A percentile compares a stretch with the other conserved stretches of the same genome.
Evolutionary conservation across 2,888 invertebrate species (phyloP).

Genomic region (Coenonympha glycerion): DNA sequence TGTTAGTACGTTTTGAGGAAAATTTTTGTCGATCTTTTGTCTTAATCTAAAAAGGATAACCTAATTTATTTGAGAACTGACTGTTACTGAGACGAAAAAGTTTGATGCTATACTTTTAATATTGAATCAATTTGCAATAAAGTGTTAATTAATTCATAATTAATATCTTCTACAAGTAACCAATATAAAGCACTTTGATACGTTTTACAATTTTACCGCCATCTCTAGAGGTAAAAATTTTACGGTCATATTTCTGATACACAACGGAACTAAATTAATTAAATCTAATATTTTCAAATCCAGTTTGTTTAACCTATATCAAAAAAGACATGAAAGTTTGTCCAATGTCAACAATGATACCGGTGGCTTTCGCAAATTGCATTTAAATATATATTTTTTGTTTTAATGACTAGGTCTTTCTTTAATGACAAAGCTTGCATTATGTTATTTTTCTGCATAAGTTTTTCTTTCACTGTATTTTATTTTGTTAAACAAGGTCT

Average conservation of each 20-base stretch:
- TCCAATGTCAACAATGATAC: constrained; percentile 8
- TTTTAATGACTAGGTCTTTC: constrained; percentile 8
- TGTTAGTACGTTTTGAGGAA: neutral
- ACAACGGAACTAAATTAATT: neutral
- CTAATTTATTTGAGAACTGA: neutral
- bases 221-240: too few relatives aligned
- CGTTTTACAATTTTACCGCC: too few relatives aligned
- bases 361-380: constrained; percentile 6
- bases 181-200: too few relatives aligned
- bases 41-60: neutral
- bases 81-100: neutral
- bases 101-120: too few relatives aligned
- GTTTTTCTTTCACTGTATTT: constrained; percentile 7
- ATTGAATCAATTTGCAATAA: too few relatives aligned
- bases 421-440: constrained; percentile 9
- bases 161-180: too few relatives aligned
- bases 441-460: constrained; percentile 10
- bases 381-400: too few relatives aligned
- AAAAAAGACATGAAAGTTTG: constrained; percentile 7
- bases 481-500: constrained; percentile 2
- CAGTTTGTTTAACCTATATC: neutral
- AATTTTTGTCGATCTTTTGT: neutral
- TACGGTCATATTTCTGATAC: too few relatives aligned
- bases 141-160: too few relatives aligned
- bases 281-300: neutral